These are phyloP conservation scores for Sitophilus oryzae DNA, from an alignment of 1,140 invertebrate species.

Conservation along the genomic window DNA sequence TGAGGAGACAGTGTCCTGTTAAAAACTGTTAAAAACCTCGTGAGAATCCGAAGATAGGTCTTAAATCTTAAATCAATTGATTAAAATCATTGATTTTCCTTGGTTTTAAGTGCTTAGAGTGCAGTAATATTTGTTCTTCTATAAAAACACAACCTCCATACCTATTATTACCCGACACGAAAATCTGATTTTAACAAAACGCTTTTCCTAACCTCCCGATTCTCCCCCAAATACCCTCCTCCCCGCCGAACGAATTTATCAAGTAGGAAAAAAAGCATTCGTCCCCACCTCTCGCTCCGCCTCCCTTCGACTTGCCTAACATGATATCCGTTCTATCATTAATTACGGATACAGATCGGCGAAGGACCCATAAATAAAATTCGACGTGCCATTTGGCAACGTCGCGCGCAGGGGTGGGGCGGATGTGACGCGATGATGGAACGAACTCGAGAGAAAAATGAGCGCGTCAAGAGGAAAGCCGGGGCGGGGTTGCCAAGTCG, in stretches of 20 bases:
- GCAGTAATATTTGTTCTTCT: no score
- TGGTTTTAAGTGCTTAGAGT: no score
- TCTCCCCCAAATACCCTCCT: no score
- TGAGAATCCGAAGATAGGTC: no score
- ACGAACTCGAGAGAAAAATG: conserved; percentile 46
- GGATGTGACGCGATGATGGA: conserved; percentile 47
- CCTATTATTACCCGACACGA: no score
- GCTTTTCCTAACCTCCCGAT: no score
- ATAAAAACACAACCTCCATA: no score
- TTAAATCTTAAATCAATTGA: no score
- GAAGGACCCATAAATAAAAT: conserved; percentile 45
- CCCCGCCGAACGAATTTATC: background rate
- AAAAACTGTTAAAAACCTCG: no score
- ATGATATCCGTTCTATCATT: conserved; percentile 41
- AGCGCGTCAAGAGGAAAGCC: conserved; percentile 41
- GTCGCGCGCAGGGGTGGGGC: conserved; percentile 40
- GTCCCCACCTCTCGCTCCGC: background rate
- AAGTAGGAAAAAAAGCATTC: conserved; percentile 14
- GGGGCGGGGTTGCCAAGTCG: conserved; percentile 11
- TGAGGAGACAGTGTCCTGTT: no score
- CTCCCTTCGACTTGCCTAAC: conserved; percentile 20
- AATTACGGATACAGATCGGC: conserved; percentile 45
- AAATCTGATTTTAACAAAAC: no score
- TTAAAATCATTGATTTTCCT: no score
- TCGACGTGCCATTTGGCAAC: conserved; percentile 47